Conservation (phyloP, 2,797 vertebrate species). For the Melanotaenia boesemani region DNA sequence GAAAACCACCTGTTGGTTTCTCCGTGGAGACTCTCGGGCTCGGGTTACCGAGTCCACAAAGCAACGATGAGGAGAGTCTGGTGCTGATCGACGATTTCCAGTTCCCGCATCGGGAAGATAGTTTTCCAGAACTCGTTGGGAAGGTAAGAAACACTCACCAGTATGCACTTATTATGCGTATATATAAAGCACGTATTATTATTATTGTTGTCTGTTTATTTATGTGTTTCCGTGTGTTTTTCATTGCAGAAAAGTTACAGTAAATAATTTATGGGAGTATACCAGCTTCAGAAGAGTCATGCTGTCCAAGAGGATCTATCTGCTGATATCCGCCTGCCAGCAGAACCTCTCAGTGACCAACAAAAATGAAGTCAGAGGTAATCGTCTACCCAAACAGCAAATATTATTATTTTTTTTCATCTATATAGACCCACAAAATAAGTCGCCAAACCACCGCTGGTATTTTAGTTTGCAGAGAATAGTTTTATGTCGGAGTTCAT, state of each 20-base stretch:
- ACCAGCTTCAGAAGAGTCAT: slow-evolving; percentile 66
- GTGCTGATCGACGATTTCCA: slow-evolving; percentile 74
- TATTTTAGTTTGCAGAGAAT: neutral
- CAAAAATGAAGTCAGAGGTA: neutral
- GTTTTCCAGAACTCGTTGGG: slow-evolving; percentile 72
- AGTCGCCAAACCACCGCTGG: neutral
- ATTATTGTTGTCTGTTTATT: too few species aligned
- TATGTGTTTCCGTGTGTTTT: neutral
- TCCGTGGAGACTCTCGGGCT: slow-evolving; percentile 37
- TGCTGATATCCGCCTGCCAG: slow-evolving; percentile 59
- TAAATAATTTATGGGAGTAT: slow-evolving; percentile 71
- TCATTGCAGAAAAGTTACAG: slow-evolving; percentile 58
- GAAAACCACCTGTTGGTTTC: slow-evolving; percentile 66
- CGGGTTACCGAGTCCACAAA: slow-evolving; percentile 49
- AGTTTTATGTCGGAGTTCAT: neutral
- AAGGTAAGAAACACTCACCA: slow-evolving; percentile 54
- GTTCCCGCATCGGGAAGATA: slow-evolving; percentile 40
- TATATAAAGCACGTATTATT: neutral
- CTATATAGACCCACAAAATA: neutral
- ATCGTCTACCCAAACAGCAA: neutral
- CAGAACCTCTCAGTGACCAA: neutral
- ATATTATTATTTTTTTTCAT: neutral
- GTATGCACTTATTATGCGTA: too few species aligned
- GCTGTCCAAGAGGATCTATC: slow-evolving; percentile 72
- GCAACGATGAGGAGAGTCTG: slow-evolving; percentile 53